Evolutionary conservation across 2,888 invertebrate species (phyloP).

Genomic region (Brachypterus glaber): DNA sequence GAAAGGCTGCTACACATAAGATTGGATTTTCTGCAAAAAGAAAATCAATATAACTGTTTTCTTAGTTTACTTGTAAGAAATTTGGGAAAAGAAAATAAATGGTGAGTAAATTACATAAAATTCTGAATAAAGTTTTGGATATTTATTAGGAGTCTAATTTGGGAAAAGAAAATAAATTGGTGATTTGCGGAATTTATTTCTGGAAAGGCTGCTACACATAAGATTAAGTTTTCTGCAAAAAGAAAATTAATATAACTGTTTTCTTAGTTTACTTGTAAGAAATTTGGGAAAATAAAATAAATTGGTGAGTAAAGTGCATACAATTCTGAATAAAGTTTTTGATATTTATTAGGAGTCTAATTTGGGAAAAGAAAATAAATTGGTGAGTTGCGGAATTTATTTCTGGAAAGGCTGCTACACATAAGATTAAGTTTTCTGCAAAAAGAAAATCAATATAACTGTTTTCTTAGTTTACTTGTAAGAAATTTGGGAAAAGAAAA

Average conservation of each 20-base stretch:
- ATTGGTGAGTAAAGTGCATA: too few species aligned
- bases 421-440: constrained; percentile 73
- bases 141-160: too few species aligned
- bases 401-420: constrained; percentile 63
- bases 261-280: background rate
- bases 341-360: too few species aligned
- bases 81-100: too few species aligned
- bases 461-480: background rate
- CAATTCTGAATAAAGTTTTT: too few species aligned
- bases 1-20: constrained; percentile 62
- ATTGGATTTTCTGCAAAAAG: constrained; percentile 66
- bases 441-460: constrained; percentile 21
- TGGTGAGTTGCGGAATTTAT: too few species aligned
- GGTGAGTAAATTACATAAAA: too few species aligned
- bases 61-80: background rate
- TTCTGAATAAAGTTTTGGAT: too few species aligned
- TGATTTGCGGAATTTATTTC: constrained; percentile 61
- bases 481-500: too few species aligned
- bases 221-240: constrained; percentile 67
- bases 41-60: background rate
- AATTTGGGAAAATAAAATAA: too few species aligned
- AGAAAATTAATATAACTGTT: constrained; percentile 1
- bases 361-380: too few species aligned
- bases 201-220: constrained; percentile 64
- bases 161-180: too few species aligned